Conservation (phyloP, 1,140 invertebrate genomes). For the Atta texana region DNA sequence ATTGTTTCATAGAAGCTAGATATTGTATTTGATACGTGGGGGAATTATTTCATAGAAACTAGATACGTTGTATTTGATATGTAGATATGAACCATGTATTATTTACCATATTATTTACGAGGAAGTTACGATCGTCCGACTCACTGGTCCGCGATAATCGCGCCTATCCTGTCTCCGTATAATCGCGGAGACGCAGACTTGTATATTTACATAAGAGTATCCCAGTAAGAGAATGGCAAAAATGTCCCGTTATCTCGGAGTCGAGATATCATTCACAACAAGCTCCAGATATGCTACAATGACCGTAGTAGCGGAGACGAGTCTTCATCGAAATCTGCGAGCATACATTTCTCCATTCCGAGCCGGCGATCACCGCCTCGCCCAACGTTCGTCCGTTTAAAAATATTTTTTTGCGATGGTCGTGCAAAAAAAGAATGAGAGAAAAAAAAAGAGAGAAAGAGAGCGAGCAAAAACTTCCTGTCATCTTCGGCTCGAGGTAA, state of each 20-base stretch:
- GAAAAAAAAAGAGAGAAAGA: neutral
- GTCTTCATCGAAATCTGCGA: conserved; percentile 4
- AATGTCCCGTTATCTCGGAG: conserved; percentile 54
- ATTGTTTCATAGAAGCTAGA: neutral
- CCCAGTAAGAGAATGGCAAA: conserved; percentile 47
- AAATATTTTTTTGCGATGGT: conserved; percentile 29
- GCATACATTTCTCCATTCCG: conserved; percentile 10
- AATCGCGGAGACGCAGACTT: conserved; percentile 21
- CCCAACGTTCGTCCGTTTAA: neutral
- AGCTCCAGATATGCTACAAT: conserved; percentile 45
- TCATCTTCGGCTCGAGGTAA: conserved; percentile 68
- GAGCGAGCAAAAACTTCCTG: conserved; percentile 32
- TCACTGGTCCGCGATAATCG: conserved; percentile 7
- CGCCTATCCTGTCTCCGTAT: neutral
- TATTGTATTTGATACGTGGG: neutral
- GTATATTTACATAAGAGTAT: conserved; percentile 43
- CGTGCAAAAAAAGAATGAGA: neutral
- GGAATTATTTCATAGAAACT: neutral
- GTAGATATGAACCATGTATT: neutral
- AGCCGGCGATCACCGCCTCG: neutral
- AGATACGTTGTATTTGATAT: neutral
- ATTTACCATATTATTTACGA: conserved; percentile 21
- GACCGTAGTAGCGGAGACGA: conserved; percentile 45
- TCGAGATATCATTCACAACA: conserved; percentile 56
- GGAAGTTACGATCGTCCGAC: neutral